These are phyloP conservation scores for Pentamera pediparva DNA, from an alignment of 53 echinoderm and acorn worm species.

Conservation along the genomic window DNA sequence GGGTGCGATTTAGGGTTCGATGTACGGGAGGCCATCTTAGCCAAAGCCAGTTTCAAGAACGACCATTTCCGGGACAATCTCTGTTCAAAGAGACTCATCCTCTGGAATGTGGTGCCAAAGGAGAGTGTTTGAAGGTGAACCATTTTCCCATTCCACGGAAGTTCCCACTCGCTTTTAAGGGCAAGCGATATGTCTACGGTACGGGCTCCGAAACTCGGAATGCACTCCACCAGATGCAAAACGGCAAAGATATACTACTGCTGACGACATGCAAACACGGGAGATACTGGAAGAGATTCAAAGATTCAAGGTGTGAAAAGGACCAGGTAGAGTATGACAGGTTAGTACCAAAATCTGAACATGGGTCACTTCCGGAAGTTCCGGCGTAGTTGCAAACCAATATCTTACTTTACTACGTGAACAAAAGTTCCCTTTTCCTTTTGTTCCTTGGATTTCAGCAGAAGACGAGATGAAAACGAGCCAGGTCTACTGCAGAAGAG, in stretches of 20 bases:
- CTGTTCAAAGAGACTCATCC: slow-evolving; percentile 73
- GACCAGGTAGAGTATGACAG: slow-evolving; percentile 87
- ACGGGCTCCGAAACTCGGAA: slow-evolving; percentile 87
- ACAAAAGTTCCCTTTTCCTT: no score
- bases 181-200: slow-evolving; percentile 77
- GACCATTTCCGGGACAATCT: slow-evolving; percentile 68
- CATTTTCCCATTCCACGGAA: slow-evolving; percentile 75
- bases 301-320: slow-evolving; percentile 70
- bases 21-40: slow-evolving; percentile 70
- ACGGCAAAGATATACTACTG: slow-evolving; percentile 83
- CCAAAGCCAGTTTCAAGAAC: slow-evolving; percentile 88
- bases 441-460: no score
- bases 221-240: slow-evolving; percentile 76
- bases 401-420: no score
- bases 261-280: slow-evolving; percentile 88
- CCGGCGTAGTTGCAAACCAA: no score
- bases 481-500: no score
- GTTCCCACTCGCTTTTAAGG: slow-evolving; percentile 82
- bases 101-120: slow-evolving; percentile 60
- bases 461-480: no score
- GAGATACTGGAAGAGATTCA: slow-evolving; percentile 74
- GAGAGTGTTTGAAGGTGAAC: slow-evolving; percentile 67
- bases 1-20: slow-evolving; percentile 79
- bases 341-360: no score
- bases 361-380: no score